Conservation (phyloP, 2,888 invertebrate genomes). For the Cosmorhoe ocellata region DNA sequence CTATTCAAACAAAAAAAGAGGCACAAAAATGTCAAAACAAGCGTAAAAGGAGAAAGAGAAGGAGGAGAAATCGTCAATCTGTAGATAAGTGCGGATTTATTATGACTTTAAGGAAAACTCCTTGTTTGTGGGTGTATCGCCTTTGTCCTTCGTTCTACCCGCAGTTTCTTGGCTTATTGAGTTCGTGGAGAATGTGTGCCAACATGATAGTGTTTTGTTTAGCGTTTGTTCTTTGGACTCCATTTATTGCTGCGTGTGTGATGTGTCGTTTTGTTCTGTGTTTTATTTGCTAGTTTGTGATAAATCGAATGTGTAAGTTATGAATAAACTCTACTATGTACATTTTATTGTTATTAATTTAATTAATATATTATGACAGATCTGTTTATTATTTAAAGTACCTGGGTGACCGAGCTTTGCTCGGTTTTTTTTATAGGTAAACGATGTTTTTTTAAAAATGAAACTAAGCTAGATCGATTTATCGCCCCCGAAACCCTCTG, state of each 20-base stretch:
- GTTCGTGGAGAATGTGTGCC: constrained; percentile 39
- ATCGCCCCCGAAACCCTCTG: no score
- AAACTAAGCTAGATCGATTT: no score
- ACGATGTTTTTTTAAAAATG: no score
- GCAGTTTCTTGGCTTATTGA: constrained; percentile 48
- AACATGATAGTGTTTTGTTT: constrained; percentile 46
- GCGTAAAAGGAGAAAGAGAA: constrained; percentile 39
- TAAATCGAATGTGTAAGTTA: background rate
- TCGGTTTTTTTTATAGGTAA: no score
- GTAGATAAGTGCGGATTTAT: constrained; percentile 42
- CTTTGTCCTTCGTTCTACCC: constrained; percentile 58
- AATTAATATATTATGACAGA: no score
- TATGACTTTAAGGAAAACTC: constrained; percentile 49
- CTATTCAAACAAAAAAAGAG: no score
- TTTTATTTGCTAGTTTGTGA: constrained; percentile 25
- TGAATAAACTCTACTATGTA: no score
- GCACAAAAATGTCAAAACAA: constrained; percentile 16
- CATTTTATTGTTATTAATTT: no score
- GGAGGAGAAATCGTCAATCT: constrained; percentile 41
- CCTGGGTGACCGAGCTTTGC: no score
- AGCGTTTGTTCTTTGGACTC: constrained; percentile 55
- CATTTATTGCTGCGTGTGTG: constrained; percentile 55
- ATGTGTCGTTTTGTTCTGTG: constrained; percentile 51
- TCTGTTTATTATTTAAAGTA: no score
- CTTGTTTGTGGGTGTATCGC: constrained; percentile 59